These are phyloP conservation scores for Megaustenia siamemsis DNA, from an alignment of 2,888 invertebrate genomes.

Conservation along the genomic window DNA sequence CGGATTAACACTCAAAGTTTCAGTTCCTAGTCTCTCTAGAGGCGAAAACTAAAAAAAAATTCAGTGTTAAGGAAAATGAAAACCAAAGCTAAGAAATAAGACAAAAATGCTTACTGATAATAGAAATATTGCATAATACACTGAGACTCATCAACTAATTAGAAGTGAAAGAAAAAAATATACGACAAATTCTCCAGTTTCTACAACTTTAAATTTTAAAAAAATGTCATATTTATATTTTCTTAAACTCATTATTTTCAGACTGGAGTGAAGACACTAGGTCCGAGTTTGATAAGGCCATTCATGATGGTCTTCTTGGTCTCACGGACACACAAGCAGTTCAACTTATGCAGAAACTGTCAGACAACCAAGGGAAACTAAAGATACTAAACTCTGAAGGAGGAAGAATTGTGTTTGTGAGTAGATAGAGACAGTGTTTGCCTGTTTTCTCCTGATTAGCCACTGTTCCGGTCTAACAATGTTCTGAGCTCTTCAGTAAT, in stretches of 20 bases:
- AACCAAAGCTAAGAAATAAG: too few relatives aligned
- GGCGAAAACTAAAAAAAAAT: too few relatives aligned
- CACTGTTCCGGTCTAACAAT: too few relatives aligned
- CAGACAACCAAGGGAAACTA: constrained; percentile 68
- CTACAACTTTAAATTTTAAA: constrained; percentile 36
- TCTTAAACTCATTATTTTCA: background rate
- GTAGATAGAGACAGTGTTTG: constrained; percentile 58
- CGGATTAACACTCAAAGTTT: too few relatives aligned
- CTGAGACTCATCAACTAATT: too few relatives aligned
- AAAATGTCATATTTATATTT: constrained; percentile 40
- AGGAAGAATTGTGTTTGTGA: constrained; percentile 71
- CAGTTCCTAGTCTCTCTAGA: too few relatives aligned
- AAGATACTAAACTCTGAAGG: constrained; percentile 68
- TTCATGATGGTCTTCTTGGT: constrained; percentile 50
- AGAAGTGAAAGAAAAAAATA: too few relatives aligned
- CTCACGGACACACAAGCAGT: constrained; percentile 58
- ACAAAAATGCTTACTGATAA: too few relatives aligned
- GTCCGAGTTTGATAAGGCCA: constrained; percentile 59
- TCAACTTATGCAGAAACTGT: constrained; percentile 66
- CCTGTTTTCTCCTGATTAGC: too few relatives aligned
- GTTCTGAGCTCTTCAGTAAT: background rate
- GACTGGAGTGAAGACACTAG: constrained; percentile 59
- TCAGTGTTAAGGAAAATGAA: too few relatives aligned
- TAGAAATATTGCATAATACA: too few relatives aligned
- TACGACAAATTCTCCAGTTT: too few relatives aligned